phyloP scores from a whole-genome alignment of 2,888 invertebrate species.

The Ptilodon capucinus region DNA sequence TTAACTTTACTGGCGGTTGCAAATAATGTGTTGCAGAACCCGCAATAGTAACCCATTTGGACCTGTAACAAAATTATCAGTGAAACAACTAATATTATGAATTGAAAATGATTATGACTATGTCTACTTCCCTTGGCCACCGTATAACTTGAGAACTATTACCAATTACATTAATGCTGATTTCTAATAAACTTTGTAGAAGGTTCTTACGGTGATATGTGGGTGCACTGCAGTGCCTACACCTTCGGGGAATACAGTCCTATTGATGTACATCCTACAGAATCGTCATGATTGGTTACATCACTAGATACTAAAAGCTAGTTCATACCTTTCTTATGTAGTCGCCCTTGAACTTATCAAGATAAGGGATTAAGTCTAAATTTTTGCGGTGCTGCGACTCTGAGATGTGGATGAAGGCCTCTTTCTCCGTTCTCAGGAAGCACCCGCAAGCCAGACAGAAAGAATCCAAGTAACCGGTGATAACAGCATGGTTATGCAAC shows the following conservation, averaged over 20 bases:
- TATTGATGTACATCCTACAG: no score
- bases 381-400: slow-evolving; percentile 31
- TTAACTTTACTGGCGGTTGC: slow-evolving; percentile 45
- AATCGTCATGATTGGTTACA: no score
- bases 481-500: slow-evolving; percentile 39
- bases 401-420: slow-evolving; percentile 23
- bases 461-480: slow-evolving; percentile 39
- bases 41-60: slow-evolving; percentile 58
- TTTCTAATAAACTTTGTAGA: no score
- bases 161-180: no score
- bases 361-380: slow-evolving; percentile 21
- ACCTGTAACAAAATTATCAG: slow-evolving; percentile 53
- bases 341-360: slow-evolving; percentile 45
- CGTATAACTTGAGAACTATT: no score
- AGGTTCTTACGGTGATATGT: no score
- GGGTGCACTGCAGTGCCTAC: no score
- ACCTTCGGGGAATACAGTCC: no score
- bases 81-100: no score
- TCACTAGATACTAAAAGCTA: background rate
- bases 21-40: slow-evolving; percentile 51
- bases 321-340: slow-evolving; percentile 47
- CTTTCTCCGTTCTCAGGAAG: slow-evolving; percentile 27
- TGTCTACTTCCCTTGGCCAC: no score
- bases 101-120: no score
- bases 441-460: slow-evolving; percentile 50